Percentiles rank a stretch among this genome's conserved stretches.
phyloP scores from a whole-genome alignment of 23 tunicate species.

The Aplidium turbinatum region DNA sequence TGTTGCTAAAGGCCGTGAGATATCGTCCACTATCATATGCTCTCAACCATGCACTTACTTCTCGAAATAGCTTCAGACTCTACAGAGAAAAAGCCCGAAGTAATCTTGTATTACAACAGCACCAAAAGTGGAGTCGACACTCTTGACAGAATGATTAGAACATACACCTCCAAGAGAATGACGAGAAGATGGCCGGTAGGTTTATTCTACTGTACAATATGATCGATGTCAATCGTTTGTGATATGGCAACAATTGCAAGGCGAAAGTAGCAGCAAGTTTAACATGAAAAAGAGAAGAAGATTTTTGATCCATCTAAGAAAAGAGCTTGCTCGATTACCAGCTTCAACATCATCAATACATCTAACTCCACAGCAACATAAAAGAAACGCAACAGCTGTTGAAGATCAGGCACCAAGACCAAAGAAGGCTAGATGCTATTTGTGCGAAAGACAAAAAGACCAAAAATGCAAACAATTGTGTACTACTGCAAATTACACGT shows the following conservation, averaged over 20 bases:
- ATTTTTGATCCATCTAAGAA: slow-evolving; percentile 17
- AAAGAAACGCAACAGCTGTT: slow-evolving; percentile 2
- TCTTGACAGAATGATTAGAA: slow-evolving; percentile 24
- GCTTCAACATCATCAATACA: too few relatives aligned
- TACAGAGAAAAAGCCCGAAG: slow-evolving; percentile 21
- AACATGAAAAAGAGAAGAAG: slow-evolving; percentile 6
- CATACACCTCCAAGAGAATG: slow-evolving; percentile 33
- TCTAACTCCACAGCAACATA: slow-evolving; percentile 4
- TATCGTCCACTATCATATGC: too few relatives aligned
- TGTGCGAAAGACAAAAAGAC: slow-evolving; percentile 21
- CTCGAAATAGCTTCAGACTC: slow-evolving; percentile 1
- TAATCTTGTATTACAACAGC: slow-evolving; percentile 26
- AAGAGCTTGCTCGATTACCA: slow-evolving; percentile 35
- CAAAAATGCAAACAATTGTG: slow-evolving; percentile 25
- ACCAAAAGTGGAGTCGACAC: slow-evolving; percentile 26
- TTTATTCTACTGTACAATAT: slow-evolving; percentile 32
- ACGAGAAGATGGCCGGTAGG: slow-evolving; percentile 34
- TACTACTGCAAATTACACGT: slow-evolving; percentile 1
- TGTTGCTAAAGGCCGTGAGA: too few relatives aligned
- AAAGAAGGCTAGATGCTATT: slow-evolving; percentile 25
- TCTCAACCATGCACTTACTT: slow-evolving; percentile 19
- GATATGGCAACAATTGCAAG: slow-evolving; percentile 16
- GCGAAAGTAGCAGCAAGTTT: neutral
- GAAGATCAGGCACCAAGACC: slow-evolving; percentile 24
- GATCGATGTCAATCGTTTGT: slow-evolving; percentile 19